These are phyloP conservation scores for Chrysocyon brachyurus DNA, from an alignment of 2,797 vertebrate genomes.

Conservation along the genomic window DNA sequence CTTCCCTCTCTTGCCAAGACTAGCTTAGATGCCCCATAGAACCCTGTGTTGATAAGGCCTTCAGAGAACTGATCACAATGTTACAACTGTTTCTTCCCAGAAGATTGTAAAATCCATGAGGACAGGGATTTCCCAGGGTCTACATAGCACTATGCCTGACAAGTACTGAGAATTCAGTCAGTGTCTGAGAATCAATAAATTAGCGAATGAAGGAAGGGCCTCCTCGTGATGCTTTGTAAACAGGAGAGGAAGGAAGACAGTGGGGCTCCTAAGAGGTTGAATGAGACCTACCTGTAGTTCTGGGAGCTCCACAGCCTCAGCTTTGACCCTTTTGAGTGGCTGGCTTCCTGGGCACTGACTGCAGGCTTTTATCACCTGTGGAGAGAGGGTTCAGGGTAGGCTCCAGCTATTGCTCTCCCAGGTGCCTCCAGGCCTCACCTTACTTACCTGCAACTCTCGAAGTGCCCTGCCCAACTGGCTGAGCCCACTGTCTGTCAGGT, in stretches of 20 bases:
- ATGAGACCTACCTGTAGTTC: conserved; percentile 53
- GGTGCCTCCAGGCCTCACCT: neutral
- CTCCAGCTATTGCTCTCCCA: neutral
- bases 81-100: conserved; percentile 27
- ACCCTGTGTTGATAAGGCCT: neutral
- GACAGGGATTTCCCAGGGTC: neutral
- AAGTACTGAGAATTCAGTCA: neutral
- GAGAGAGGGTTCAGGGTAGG: neutral
- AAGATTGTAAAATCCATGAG: neutral
- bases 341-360: conserved; percentile 79
- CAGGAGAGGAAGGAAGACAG: neutral
- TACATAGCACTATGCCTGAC: neutral
- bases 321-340: neutral
- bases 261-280: neutral
- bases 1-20: conserved; percentile 28
- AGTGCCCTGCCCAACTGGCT: conserved; percentile 88
- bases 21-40: neutral
- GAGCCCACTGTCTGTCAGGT: conserved; percentile 76
- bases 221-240: neutral
- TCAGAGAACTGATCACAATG: neutral
- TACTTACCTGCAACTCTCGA: conserved; percentile 90
- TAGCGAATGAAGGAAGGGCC: neutral
- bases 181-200: conserved; percentile 11
- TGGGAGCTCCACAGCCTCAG: neutral
- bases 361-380: conserved; percentile 92